Evolutionary conservation across 2,888 invertebrate genomes (phyloP).

Genomic region (Trachelus stipa): DNA sequence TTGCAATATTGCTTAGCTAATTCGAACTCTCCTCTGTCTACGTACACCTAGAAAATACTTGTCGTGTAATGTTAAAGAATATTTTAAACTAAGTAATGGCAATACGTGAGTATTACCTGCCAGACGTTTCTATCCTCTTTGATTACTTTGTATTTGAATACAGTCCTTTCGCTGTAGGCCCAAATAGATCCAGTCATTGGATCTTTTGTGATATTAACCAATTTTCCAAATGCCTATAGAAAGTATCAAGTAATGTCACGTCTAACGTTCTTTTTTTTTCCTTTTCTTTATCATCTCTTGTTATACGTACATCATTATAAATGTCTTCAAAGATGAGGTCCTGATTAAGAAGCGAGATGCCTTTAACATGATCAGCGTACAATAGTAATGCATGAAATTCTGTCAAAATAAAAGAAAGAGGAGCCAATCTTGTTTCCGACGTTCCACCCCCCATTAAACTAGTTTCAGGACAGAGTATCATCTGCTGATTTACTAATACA

Average conservation of each 20-base stretch:
- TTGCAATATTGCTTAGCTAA: slow-evolving; percentile 87
- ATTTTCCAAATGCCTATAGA: slow-evolving; percentile 76
- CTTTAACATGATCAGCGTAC: slow-evolving; percentile 85
- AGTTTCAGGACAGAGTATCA: slow-evolving; percentile 57
- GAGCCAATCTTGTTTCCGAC: slow-evolving; percentile 63
- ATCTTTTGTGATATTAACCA: slow-evolving; percentile 86
- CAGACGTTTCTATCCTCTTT: slow-evolving; percentile 89
- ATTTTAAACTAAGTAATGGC: neutral
- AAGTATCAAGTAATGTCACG: neutral
- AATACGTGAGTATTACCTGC: slow-evolving; percentile 67
- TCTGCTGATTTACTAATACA: slow-evolving; percentile 56
- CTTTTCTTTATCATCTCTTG: slow-evolving; percentile 4
- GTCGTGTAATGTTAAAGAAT: slow-evolving; percentile 24
- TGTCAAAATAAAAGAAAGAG: slow-evolving; percentile 84
- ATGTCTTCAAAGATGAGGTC: slow-evolving; percentile 88
- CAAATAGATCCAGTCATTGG: slow-evolving; percentile 83
- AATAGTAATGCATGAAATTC: slow-evolving; percentile 91
- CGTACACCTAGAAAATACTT: slow-evolving; percentile 73
- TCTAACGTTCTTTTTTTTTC: neutral
- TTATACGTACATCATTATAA: slow-evolving; percentile 73
- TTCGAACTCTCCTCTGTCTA: slow-evolving; percentile 87
- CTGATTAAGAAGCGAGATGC: slow-evolving; percentile 86
- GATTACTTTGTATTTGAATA: slow-evolving; percentile 87
- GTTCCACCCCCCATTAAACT: slow-evolving; percentile 52
- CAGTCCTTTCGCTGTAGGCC: slow-evolving; percentile 85